Evolutionary conservation across 2,797 vertebrate genomes (phyloP), one percentile per base, ranked within the genome.

Genomic region (Gila robusta): DNA sequence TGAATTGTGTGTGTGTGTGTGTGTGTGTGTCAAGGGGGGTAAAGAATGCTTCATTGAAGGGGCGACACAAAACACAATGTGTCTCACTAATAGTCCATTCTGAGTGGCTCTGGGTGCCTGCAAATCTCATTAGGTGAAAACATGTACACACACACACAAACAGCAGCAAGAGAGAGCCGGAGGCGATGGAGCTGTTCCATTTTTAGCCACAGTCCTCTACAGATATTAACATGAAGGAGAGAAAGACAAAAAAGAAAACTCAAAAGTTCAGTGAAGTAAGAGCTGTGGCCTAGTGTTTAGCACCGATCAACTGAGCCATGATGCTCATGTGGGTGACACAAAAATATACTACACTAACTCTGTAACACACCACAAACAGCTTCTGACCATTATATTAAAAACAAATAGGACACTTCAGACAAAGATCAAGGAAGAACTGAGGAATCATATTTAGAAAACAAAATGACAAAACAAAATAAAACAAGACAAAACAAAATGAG

Each of bases 51-150:
- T 91, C 89, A 88, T 87, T 84, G 87, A 91, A 83, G 19, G 91
- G 91, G 89, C 89, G 77, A 88, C 64, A 87, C 37, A 71, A 92
- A 93, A 92, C 91, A 93, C 92, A 94, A 94, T 91, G 86, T 90
- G 76, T 56, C 77, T 67, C 90, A 90, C 92, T 95, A 95, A 95
- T 93, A 94, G 94, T 83, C 83, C 89, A 77, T 91, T 92, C 90
- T 89, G 89, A 87, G 82, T 91, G 87, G 94, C 92, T 93, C 91
- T 94, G 93, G 93, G 93, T 93, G 94, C 92, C 92, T 89, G 92
- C 91, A 93, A 95, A 95, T 94, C 94, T 95, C 95, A 95, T 96
- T 96, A 96, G 79, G 78, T 71, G 81, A 88, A 88, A 69, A 88
- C 54, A 70, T 39, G 80, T 26, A 82, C 54, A 87, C 77, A 74